A percentile compares a stretch with the other conserved stretches of the same genome.
These are phyloP conservation scores for Callospermophilus lateralis DNA, from an alignment of 2,113 vertebrate genomes.

Conservation along the genomic window DNA sequence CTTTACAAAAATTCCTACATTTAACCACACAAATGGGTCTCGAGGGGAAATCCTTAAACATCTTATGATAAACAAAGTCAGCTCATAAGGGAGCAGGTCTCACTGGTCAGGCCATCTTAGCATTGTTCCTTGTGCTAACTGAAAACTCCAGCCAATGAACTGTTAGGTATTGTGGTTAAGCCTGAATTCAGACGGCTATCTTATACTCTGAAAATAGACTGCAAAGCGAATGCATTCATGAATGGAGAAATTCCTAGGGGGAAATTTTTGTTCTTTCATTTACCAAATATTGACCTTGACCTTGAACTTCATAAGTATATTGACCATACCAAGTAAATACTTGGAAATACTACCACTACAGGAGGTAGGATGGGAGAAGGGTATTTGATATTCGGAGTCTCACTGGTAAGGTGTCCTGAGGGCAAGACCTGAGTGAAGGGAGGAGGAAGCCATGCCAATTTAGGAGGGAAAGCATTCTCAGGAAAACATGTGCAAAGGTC, in stretches of 20 bases:
- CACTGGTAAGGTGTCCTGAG: background rate
- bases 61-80: background rate
- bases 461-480: background rate
- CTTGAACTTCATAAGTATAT: background rate
- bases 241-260: background rate
- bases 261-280: background rate
- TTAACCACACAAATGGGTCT: background rate
- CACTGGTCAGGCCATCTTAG: background rate
- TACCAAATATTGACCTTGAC: background rate
- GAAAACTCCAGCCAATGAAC: background rate
- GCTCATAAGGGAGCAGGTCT: background rate
- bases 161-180: background rate
- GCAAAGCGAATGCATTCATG: background rate
- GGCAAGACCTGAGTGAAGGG: background rate
- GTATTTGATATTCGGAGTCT: background rate
- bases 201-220: constrained; percentile 32
- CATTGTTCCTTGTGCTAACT: background rate
- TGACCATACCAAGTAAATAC: background rate
- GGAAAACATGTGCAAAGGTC: background rate
- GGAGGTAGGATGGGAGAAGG: background rate
- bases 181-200: background rate
- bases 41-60: no score
- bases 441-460: background rate
- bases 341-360: background rate
- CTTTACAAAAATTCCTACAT: background rate